Base-by-base conservation (phyloP, 2,113 vertebrate genomes). In the Ophiodon elongatus region DNA sequence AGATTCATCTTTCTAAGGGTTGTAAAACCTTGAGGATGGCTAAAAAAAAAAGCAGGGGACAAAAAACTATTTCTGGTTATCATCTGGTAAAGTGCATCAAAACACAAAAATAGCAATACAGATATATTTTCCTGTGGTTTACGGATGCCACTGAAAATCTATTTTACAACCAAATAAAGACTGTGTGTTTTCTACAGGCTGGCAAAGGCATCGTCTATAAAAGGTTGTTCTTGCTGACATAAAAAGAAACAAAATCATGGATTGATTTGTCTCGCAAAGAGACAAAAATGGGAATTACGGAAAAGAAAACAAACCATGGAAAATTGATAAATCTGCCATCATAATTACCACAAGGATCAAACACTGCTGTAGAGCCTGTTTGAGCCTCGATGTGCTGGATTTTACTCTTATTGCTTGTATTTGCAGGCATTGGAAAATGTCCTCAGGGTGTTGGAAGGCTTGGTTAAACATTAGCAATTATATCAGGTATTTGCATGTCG, bases 291-390 rank as follows among this genome's bases (percentile, higher is more conserved):
- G 73, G 52, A 80, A 79, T 80, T 68, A 27, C 33, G 70, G 43
- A 67, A 43, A 23, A 67, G 39, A 69, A 83, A 73, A 79, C 23
- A 10, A 35, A 50, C 45, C 67, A 3, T 71, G 69, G 52, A 64
- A 66, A 89, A 86, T 77, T 2, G 2, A 64, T 78, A 14, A 74
- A 41, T 66, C 73, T 41, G 23, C 59, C 60, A 39, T 45, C 43
- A 39, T 83, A 85, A 76, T 85, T 86, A 82, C 56, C 41, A 78
- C n/a, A 64, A 21, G 56, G 31, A 59, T 81, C 73, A 75, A 62
- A 72, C n/a, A 37, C 41, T 13, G 31, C 41, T 77, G 52, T 27
- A 27, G 25, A 29, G 56, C n/a, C n/a, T 1, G n/a, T 56, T 56
- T 25, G 21, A 72, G 14, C n/a, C 52, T 73, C 31, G 3, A 1